These are phyloP conservation scores for Pseudococcus jackbeardsleyi DNA, from an alignment of 2,888 invertebrate genomes.

Conservation along the genomic window DNA sequence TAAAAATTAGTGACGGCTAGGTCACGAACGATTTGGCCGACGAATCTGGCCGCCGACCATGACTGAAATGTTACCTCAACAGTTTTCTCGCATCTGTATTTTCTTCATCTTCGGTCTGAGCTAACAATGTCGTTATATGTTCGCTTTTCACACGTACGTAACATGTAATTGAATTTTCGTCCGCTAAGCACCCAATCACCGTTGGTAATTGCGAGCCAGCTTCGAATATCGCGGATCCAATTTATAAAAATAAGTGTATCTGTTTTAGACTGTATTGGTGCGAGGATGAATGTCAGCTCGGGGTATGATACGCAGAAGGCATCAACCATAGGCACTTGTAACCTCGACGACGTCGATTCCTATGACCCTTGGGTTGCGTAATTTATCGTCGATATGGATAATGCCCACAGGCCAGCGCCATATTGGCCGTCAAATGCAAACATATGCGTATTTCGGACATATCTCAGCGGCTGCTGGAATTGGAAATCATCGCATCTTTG, in stretches of 20 bases:
- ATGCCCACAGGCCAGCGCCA: not conserved
- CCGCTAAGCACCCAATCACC: not conserved
- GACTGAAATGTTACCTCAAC: constrained; percentile 38
- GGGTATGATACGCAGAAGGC: not conserved
- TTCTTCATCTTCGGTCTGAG: not conserved
- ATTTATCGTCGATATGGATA: constrained; percentile 3
- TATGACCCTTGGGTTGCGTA: constrained; percentile 28
- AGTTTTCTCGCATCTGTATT: constrained; percentile 14
- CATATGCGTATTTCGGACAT: not conserved
- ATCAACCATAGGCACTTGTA: not conserved
- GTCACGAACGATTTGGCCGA: constrained; percentile 62
- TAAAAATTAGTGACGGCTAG: constrained; percentile 62
- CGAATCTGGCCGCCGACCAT: constrained; percentile 49
- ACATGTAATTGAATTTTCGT: not conserved
- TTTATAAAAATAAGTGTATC: not conserved
- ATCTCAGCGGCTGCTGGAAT: not conserved
- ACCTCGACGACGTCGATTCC: constrained; percentile 13
- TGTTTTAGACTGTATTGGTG: not conserved
- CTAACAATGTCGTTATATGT: not conserved
- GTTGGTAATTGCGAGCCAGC: not conserved
- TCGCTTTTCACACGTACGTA: not conserved
- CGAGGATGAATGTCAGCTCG: not conserved
- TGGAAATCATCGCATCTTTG: constrained; percentile 13
- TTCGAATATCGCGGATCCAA: not conserved
- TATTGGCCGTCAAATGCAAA: not conserved